Percentiles rank a stretch among this genome's conserved stretches.
Evolutionary conservation across 53 echinoderm and acorn worm species (phyloP).

Genomic region (Patiria pectinifera): DNA sequence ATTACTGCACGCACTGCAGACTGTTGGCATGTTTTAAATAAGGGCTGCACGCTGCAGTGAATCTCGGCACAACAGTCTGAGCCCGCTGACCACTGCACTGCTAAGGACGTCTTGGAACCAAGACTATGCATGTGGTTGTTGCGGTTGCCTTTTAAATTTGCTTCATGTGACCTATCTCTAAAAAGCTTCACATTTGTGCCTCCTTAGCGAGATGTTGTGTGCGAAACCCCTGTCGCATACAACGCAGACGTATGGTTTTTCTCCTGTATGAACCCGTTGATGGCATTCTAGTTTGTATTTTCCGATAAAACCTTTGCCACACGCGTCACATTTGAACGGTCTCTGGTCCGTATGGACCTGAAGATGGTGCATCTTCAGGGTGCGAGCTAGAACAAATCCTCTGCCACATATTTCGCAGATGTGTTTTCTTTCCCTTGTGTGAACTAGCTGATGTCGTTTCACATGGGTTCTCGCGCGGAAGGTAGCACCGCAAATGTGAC

Average conservation of each 20-base stretch:
- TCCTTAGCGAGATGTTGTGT: background rate
- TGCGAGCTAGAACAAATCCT: background rate
- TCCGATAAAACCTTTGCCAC: background rate
- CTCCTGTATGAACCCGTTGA: background rate
- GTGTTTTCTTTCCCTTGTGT: background rate
- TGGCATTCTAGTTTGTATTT: background rate
- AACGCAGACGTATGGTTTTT: background rate
- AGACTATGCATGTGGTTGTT: too few species aligned
- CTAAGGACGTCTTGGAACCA: too few species aligned
- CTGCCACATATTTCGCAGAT: conserved; percentile 9
- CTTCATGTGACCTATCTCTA: too few species aligned
- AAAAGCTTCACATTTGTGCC: background rate
- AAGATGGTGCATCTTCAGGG: background rate
- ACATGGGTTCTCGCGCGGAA: background rate
- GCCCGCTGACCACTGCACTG: too few species aligned
- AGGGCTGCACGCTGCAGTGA: too few species aligned
- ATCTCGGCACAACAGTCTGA: too few species aligned
- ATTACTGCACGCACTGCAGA: too few species aligned
- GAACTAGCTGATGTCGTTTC: conserved; percentile 9
- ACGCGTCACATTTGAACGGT: background rate
- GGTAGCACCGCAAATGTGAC: background rate
- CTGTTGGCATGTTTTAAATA: too few species aligned
- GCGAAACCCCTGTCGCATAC: background rate
- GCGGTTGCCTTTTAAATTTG: too few species aligned
- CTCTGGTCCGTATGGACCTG: background rate